Percentiles rank a stretch among this genome's conserved stretches.
Conservation (phyloP, 2,113 vertebrate species). For the Psephotus haematonotus region DNA sequence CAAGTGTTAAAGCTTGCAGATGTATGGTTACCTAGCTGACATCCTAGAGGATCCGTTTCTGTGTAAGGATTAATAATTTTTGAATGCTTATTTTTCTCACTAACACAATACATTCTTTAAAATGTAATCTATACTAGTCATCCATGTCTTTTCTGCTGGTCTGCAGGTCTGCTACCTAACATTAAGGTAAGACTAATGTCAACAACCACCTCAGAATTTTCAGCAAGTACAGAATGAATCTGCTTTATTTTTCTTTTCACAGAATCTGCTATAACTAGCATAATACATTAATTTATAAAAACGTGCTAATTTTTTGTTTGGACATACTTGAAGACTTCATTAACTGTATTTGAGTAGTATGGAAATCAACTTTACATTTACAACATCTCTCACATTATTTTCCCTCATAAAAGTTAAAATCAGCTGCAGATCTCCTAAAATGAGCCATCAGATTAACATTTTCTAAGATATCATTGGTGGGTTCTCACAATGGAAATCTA, state of each 20-base stretch:
- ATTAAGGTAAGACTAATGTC: background rate
- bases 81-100: background rate
- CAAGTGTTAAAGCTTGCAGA: background rate
- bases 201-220: background rate
- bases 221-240: background rate
- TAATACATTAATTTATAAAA: background rate
- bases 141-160: background rate
- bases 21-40: background rate
- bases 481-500: constrained; percentile 1
- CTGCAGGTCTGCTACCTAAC: background rate
- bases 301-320: background rate
- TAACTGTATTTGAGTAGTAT: background rate
- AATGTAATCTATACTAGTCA: background rate
- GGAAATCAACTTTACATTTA: background rate
- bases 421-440: background rate
- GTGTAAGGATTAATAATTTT: background rate
- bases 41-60: background rate
- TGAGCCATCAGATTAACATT: background rate
- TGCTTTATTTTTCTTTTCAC: background rate
- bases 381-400: background rate
- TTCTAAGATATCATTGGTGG: background rate
- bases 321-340: background rate
- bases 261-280: background rate
- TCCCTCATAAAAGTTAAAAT: background rate
- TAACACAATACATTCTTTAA: background rate